Percentiles rank a stretch among this genome's conserved stretches.
Evolutionary conservation across 2,888 invertebrate species (phyloP).

Genomic region (Luperina nickerlii): DNA sequence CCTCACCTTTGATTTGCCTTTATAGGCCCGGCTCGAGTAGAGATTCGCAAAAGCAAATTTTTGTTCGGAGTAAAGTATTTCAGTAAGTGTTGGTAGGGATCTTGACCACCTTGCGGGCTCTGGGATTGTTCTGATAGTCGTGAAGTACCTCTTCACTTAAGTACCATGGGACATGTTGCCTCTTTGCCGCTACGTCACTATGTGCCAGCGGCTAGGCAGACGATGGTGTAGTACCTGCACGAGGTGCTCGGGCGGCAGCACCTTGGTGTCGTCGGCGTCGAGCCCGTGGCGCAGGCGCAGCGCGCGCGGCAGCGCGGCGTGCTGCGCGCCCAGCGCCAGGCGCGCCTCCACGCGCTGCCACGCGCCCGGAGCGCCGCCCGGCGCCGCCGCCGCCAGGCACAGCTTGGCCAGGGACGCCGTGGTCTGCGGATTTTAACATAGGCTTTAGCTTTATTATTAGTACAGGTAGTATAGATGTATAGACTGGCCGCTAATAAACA

Average conservation of each 20-base stretch:
- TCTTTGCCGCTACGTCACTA: too few species aligned
- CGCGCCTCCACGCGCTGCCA: conserved; percentile 73
- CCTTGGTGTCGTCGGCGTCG: background rate
- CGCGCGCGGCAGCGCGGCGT: background rate
- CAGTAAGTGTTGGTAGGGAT: background rate
- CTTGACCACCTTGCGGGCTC: background rate
- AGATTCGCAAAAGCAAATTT: too few species aligned
- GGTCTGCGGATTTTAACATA: conserved; percentile 68
- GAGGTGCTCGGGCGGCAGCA: conserved; percentile 89
- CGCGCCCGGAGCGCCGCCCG: conserved; percentile 60
- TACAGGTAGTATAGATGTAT: too few species aligned
- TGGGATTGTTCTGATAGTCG: too few species aligned
- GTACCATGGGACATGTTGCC: too few species aligned
- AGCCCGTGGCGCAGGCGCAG: background rate
- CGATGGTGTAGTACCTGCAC: background rate
- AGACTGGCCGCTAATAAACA: too few species aligned
- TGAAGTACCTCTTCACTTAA: too few species aligned
- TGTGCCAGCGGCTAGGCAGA: too few species aligned
- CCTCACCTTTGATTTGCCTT: background rate
- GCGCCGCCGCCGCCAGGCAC: conserved; percentile 90
- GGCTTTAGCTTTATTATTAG: too few species aligned
- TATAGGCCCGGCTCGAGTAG: too few species aligned
- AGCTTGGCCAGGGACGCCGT: conserved; percentile 95
- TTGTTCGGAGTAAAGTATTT: too few species aligned
- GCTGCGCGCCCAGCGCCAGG: conserved; percentile 89